Percentiles rank a stretch among this genome's conserved stretches.
Conservation (phyloP, 2,888 invertebrate genomes). For the Eremobia ochroleuca region DNA sequence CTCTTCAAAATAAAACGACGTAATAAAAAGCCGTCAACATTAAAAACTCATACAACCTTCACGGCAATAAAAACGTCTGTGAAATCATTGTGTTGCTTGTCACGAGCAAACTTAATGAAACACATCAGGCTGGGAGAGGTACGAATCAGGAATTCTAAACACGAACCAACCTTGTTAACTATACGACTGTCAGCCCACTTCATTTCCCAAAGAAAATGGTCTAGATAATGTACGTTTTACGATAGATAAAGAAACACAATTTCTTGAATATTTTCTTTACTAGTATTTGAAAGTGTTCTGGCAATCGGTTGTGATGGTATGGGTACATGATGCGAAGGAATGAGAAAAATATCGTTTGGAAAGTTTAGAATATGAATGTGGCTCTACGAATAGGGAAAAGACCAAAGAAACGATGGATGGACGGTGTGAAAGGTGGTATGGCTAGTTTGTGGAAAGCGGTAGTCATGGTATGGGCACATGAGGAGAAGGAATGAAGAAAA, state of each 20-base stretch:
- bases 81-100: conserved; percentile 67
- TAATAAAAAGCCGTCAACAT: conserved; percentile 21
- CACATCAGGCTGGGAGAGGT: conserved; percentile 68
- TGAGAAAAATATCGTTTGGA: background rate
- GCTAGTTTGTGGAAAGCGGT: background rate
- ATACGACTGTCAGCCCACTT: conserved; percentile 69
- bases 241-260: conserved; percentile 52
- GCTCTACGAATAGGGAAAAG: background rate
- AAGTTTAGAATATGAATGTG: background rate
- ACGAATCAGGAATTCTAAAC: conserved; percentile 71
- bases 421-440: background rate
- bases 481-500: background rate
- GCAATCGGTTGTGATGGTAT: background rate
- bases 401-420: background rate
- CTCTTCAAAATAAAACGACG: background rate
- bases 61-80: conserved; percentile 51
- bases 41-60: conserved; percentile 40
- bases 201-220: conserved; percentile 71
- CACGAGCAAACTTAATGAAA: conserved; percentile 74
- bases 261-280: conserved; percentile 2
- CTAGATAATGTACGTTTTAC: conserved; percentile 62
- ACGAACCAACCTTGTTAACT: conserved; percentile 73
- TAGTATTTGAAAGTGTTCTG: background rate
- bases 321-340: background rate
- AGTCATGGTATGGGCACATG: background rate